Conservation (phyloP, 2,113 vertebrate species). For the Oceanodroma tethys region DNA sequence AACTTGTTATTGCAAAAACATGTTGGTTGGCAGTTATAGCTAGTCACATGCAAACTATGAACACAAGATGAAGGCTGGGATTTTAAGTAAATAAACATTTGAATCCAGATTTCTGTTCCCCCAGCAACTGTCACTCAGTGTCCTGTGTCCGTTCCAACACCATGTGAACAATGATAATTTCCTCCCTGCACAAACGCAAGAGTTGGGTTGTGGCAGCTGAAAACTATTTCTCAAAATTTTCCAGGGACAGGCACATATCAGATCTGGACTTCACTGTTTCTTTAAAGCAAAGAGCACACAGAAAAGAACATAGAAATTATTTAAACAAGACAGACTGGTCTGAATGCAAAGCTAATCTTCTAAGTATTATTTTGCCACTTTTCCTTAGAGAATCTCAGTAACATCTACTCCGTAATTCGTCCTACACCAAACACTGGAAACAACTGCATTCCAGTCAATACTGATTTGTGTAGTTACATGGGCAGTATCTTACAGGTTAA, state of each 20-base stretch:
- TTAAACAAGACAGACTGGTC: background rate
- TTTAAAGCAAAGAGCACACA: background rate
- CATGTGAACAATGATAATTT: background rate
- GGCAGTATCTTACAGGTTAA: background rate
- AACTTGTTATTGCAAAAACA: background rate
- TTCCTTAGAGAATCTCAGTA: background rate
- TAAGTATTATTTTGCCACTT: background rate
- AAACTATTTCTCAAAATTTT: background rate
- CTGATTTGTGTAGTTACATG: background rate
- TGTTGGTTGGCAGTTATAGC: background rate
- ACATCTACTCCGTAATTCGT: background rate
- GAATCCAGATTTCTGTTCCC: background rate
- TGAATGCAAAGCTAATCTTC: background rate
- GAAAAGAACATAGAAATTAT: background rate
- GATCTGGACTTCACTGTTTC: background rate
- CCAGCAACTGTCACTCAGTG: background rate
- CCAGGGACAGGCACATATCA: background rate
- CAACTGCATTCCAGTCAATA: background rate
- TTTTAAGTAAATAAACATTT: background rate
- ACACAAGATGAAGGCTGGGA: background rate
- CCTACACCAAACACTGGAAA: background rate
- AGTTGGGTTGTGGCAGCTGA: background rate
- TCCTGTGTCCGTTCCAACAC: background rate
- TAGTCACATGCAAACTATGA: background rate
- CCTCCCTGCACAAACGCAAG: background rate